These are phyloP conservation scores for Peucedramus taeniatus DNA, from an alignment of 2,113 vertebrate genomes.

Conservation along the genomic window DNA sequence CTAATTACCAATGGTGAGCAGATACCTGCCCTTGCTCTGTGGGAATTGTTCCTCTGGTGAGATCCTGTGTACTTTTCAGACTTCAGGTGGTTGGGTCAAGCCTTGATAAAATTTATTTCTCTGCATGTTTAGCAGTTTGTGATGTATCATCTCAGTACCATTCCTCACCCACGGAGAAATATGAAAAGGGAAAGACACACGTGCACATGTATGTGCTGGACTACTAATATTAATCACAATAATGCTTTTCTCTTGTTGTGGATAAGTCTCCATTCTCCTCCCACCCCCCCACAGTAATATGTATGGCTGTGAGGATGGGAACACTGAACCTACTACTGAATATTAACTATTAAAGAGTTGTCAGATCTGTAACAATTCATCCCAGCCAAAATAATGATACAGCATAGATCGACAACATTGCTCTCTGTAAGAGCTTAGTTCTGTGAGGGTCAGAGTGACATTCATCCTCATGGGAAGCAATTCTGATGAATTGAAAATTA, in stretches of 20 bases:
- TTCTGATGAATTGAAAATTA: not conserved
- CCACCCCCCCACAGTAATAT: not conserved
- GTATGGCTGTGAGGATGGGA: not conserved
- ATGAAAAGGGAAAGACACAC: fast-evolving
- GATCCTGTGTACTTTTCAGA: not conserved
- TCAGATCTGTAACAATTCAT: not conserved
- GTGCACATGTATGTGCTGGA: fast-evolving
- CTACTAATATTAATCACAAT: not conserved
- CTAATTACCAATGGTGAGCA: not conserved
- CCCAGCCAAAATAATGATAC: not conserved
- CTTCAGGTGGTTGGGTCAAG: not conserved
- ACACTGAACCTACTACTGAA: not conserved
- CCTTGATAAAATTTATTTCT: not conserved
- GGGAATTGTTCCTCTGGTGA: not conserved
- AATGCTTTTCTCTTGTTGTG: not conserved
- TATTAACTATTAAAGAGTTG: not conserved
- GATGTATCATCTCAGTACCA: not conserved
- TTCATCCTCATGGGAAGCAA: not conserved
- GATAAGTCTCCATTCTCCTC: not conserved
- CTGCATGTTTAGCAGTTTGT: not conserved
- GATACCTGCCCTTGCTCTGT: not conserved
- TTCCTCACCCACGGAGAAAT: not conserved
- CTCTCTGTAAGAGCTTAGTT: not conserved
- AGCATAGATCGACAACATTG: not conserved
- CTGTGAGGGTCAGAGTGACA: not conserved